Percentiles rank a stretch among this genome's conserved stretches.
phyloP scores from a whole-genome alignment of 2,888 invertebrate genomes.

The Parascotia fuliginaria region DNA sequence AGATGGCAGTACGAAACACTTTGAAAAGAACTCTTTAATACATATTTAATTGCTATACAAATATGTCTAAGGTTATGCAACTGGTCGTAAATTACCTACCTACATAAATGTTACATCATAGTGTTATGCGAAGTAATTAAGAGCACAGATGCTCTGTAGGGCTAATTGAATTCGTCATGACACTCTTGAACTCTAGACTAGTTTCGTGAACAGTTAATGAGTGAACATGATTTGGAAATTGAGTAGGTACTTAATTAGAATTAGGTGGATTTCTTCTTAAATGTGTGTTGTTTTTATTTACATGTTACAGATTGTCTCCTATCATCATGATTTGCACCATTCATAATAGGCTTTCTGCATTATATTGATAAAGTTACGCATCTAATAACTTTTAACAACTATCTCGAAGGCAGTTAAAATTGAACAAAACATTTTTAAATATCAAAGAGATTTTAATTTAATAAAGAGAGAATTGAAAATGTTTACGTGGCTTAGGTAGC shows the following conservation, averaged over 20 bases:
- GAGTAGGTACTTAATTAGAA: not conserved
- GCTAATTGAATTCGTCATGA: slow-evolving; percentile 53
- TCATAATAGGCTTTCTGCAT: no score
- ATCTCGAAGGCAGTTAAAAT: no score
- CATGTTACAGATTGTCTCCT: no score
- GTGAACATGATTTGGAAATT: slow-evolving; percentile 1
- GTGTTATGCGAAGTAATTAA: slow-evolving; percentile 33
- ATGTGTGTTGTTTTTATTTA: no score
- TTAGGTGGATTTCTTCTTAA: not conserved
- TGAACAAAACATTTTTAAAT: no score
- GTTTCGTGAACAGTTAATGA: slow-evolving; percentile 1
- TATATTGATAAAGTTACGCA: no score
- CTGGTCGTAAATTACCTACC: slow-evolving; percentile 1
- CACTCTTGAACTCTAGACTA: slow-evolving; percentile 36
- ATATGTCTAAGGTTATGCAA: slow-evolving; percentile 1
- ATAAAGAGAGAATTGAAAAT: no score
- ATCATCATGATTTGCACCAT: no score
- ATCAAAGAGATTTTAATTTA: no score
- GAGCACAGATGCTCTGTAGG: slow-evolving; percentile 32
- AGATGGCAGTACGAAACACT: slow-evolving; percentile 29
- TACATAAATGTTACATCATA: slow-evolving; percentile 30
- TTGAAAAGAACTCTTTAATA: not conserved
- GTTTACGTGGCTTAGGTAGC: no score
- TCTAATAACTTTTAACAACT: no score
- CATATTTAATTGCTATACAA: not conserved